Base-by-base conservation (phyloP, 2,888 invertebrate genomes). In the Rotaria magnacalcarata region DNA sequence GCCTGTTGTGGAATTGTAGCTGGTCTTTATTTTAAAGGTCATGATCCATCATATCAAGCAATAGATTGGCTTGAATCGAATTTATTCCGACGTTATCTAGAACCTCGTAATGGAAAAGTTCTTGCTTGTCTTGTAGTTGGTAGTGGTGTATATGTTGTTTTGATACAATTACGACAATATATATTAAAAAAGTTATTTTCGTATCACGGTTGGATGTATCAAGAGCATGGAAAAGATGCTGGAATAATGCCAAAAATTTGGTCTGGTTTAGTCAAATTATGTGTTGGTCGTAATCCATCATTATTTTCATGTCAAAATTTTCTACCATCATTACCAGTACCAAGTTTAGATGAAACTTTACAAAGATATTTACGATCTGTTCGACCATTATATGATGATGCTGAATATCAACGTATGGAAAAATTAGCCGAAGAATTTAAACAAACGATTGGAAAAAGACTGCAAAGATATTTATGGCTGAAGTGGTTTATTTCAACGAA, bases 151-250 rank as follows among this genome's bases (percentile, higher is more conserved):
- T 99, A 98, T 97, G 92, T 97, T 50, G 92, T 94, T 21, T 94
- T 94, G 84, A 95, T 96, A 89, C 94, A 95, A 90, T 92, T 94
- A 60, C 93, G 97, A 92, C 94, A 96, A 87, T 96, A 97, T 90
- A 93, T 94, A 52, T 93, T 98, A 86, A 97, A 96, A 85, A 87
- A 89, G 5, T 93, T 99, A 86, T 94, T 98, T 86, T 94, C 95
- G 92, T 99, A 99, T 93, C 97, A 97, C 93, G 96, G 96, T 87
- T 99, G 98, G 98, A 97, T 99, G 95, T 98, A 96, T 91, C 97
- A 98, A 91, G 93, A 94, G 16, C 93, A 96, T 89, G 95, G 95
- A 2, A 92, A 93, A 54, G 92, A 95, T 87, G 0, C n/a, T 6
- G 96, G 96, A 0, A 86, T 92, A 1, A 90, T 92, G 41, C 96